Conservation (phyloP, 2,113 vertebrate species). For the Cebus imitator region DNA sequence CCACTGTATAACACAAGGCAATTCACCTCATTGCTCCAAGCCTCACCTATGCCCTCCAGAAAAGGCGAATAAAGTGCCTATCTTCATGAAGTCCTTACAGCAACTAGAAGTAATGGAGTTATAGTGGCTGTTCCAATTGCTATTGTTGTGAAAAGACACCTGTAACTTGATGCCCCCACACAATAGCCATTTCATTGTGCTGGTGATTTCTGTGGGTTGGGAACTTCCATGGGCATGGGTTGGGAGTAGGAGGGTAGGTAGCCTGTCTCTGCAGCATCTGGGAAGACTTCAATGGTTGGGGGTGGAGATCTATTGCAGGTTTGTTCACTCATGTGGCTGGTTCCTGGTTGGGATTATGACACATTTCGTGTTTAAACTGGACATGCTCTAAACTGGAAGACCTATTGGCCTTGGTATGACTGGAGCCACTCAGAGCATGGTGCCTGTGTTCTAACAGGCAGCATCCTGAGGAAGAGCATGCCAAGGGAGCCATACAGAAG, state of each 20-base stretch:
- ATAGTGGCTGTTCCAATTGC: neutral
- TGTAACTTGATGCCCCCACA: neutral
- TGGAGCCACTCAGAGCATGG: neutral
- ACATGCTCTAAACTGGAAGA: neutral
- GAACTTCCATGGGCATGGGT: neutral
- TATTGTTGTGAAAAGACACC: neutral
- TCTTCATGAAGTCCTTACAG: neutral
- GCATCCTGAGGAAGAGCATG: neutral
- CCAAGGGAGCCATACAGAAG: neutral
- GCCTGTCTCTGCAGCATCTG: neutral
- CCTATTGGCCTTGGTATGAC: fast-evolving
- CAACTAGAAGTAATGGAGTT: neutral
- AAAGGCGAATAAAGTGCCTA: neutral
- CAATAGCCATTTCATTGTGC: neutral
- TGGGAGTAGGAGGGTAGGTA: too few relatives aligned
- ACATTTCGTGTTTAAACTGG: neutral
- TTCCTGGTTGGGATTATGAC: neutral
- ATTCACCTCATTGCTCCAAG: neutral
- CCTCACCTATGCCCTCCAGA: neutral
- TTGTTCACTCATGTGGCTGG: neutral
- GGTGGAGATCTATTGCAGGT: neutral
- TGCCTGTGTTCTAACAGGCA: neutral
- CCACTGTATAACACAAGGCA: neutral
- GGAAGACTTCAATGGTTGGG: neutral
- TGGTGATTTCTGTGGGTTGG: neutral